These are phyloP conservation scores for Schizopygopsis malacanthus DNA, from an alignment of 2,797 vertebrate species.

Conservation along the genomic window DNA sequence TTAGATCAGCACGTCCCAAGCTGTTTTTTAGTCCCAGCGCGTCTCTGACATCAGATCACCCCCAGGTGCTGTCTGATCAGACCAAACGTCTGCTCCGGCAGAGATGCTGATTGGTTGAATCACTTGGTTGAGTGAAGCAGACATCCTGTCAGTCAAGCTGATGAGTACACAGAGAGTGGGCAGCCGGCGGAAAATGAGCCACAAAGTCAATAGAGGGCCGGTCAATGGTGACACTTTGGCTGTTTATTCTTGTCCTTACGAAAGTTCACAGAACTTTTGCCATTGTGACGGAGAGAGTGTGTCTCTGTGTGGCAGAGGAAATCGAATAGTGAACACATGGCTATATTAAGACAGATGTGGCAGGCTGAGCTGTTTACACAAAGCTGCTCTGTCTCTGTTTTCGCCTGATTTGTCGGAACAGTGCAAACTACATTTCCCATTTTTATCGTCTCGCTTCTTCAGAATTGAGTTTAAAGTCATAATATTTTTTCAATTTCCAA, in stretches of 20 bases:
- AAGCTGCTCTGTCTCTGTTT: constrained; percentile 26
- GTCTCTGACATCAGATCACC: constrained; percentile 28
- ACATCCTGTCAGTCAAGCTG: constrained; percentile 41
- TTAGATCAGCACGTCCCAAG: not conserved
- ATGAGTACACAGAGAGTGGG: constrained; percentile 40
- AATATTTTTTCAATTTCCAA: constrained; percentile 25
- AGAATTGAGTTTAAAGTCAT: constrained; percentile 36
- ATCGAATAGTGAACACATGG: constrained; percentile 41
- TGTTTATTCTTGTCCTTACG: constrained; percentile 40
- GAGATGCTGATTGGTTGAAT: constrained; percentile 42
- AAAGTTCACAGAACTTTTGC: constrained; percentile 41
- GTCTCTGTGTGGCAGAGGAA: constrained; percentile 21
- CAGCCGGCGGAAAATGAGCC: constrained; percentile 42
- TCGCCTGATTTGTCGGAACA: constrained; percentile 38
- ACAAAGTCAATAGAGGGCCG: constrained; percentile 45
- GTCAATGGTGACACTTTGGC: constrained; percentile 34
- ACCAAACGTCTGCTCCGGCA: constrained; percentile 10
- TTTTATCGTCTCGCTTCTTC: constrained; percentile 24
- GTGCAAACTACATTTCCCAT: constrained; percentile 11
- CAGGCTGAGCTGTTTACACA: constrained; percentile 31
- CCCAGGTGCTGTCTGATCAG: constrained; percentile 23
- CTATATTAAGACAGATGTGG: constrained; percentile 44
- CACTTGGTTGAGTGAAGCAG: constrained; percentile 5
- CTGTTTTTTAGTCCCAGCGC: not conserved
- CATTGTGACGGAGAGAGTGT: not conserved